phyloP scores from a whole-genome alignment of 2,888 invertebrate genomes.

The Eristalis pertinax region DNA sequence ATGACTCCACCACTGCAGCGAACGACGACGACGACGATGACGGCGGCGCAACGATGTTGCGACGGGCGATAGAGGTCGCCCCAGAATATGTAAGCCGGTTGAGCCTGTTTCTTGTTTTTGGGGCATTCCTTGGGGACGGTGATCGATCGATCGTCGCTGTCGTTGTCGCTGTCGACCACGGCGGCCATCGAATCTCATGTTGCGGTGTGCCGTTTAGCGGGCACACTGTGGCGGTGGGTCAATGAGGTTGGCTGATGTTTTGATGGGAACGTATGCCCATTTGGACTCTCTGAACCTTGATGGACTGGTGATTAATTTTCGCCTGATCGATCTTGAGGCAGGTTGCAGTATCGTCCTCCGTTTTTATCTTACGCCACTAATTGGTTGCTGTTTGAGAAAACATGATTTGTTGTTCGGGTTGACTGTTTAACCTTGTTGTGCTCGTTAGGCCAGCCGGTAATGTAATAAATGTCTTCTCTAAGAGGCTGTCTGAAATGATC shows the following conservation, averaged over 20 bases:
- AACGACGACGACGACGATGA: neutral
- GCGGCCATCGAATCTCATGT: neutral
- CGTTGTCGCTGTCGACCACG: neutral
- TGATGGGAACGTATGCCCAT: conserved; percentile 5
- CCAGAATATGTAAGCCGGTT: conserved; percentile 64
- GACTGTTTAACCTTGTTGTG: neutral
- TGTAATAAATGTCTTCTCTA: neutral
- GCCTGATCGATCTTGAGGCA: neutral
- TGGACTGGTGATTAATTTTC: conserved; percentile 35
- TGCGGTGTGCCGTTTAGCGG: neutral
- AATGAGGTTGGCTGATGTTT: conserved; percentile 38
- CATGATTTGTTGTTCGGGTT: neutral
- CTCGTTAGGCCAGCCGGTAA: neutral
- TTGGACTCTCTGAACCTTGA: neutral
- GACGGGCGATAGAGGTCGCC: conserved; percentile 65
- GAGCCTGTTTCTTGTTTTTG: conserved; percentile 62
- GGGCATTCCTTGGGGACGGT: conserved; percentile 61
- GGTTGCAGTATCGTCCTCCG: neutral
- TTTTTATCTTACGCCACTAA: neutral
- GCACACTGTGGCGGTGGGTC: conserved; percentile 55
- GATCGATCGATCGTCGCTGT: conserved; percentile 52
- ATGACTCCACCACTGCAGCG: neutral
- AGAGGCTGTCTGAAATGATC: neutral
- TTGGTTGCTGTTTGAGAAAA: neutral
- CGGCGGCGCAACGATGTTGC: conserved; percentile 59